phyloP scores from a whole-genome alignment of 2,113 vertebrate species.

The Xiphorhynchus elegans region DNA sequence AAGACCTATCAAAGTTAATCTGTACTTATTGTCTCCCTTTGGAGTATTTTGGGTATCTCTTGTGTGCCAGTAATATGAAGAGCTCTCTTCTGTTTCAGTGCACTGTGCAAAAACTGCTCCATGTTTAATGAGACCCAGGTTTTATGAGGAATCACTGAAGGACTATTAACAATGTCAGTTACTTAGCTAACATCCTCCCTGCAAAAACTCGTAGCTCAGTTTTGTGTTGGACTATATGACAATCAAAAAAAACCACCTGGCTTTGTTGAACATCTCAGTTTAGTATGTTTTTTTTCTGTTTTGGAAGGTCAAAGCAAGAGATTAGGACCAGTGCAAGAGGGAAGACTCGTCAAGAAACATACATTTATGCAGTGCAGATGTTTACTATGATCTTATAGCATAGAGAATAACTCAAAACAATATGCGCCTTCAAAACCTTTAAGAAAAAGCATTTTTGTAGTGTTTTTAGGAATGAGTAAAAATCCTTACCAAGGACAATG shows the following conservation, averaged over 20 bases:
- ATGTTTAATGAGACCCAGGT: background rate
- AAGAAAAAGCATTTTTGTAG: background rate
- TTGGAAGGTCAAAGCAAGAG: background rate
- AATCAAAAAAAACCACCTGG: background rate
- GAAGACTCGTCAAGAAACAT: background rate
- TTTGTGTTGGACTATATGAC: background rate
- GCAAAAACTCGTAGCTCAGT: background rate
- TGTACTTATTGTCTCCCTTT: background rate
- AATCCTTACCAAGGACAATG: background rate
- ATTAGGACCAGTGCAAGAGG: background rate
- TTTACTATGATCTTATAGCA: background rate
- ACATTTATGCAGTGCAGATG: background rate
- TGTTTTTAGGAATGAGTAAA: background rate
- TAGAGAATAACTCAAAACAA: background rate
- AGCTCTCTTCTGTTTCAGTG: background rate
- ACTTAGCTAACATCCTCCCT: background rate
- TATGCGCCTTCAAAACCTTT: background rate
- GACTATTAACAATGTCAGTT: background rate
- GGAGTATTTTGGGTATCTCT: background rate
- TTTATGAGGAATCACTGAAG: background rate
- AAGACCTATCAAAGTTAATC: background rate
- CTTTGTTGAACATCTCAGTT: background rate
- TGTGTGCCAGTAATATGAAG: background rate
- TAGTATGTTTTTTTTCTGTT: background rate
- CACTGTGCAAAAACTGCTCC: background rate